phyloP scores from a whole-genome alignment of 2,113 vertebrate species.

The Ornithorhynchus anatinus region DNA sequence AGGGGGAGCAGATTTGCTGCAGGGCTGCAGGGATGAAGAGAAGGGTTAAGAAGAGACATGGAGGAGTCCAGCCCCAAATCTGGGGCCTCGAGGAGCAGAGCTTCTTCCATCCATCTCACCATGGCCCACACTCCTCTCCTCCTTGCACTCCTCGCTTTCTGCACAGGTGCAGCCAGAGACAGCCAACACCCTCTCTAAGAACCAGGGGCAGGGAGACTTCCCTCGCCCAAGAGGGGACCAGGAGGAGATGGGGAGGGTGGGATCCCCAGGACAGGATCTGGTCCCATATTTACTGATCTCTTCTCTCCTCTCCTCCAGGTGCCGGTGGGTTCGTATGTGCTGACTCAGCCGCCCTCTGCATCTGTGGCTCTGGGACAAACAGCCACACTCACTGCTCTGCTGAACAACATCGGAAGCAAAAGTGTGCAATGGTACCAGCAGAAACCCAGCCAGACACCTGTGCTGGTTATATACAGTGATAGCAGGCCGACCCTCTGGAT shows the following conservation, averaged over 20 bases:
- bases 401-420: not conserved
- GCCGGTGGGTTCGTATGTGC: too few species aligned
- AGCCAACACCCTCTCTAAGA: too few species aligned
- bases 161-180: not conserved
- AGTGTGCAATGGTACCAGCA: fast-evolving
- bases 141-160: not conserved
- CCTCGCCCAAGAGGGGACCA: too few species aligned
- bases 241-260: too few species aligned
- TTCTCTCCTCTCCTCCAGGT: fast-evolving
- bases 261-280: too few species aligned
- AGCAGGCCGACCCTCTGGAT: not conserved
- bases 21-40: too few species aligned
- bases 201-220: too few species aligned
- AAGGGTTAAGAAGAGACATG: not conserved
- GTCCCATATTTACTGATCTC: fast-evolving
- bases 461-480: fast-evolving
- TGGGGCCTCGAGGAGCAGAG: too few species aligned
- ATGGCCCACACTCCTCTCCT: not conserved
- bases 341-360: too few species aligned
- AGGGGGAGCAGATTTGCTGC: too few species aligned
- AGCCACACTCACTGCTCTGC: not conserved
- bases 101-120: not conserved
- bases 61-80: fast-evolving
- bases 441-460: not conserved
- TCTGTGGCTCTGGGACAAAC: not conserved